Conservation (phyloP, 2,113 vertebrate genomes). For the Scortum barcoo region DNA sequence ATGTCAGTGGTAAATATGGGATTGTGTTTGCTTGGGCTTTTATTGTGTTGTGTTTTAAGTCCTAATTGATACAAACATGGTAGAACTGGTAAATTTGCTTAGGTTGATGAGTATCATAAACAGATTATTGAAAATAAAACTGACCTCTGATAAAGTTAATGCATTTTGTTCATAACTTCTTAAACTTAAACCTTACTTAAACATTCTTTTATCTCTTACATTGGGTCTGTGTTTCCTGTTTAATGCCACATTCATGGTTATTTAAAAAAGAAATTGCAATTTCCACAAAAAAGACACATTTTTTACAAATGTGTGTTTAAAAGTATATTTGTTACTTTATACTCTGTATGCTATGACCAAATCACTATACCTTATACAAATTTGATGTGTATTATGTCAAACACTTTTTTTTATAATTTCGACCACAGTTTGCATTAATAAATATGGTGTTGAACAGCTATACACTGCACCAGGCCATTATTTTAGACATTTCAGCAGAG, state of each 20-base stretch:
- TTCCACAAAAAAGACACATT: too few relatives aligned
- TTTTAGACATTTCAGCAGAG: conserved; percentile 23
- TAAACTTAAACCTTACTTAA: not conserved
- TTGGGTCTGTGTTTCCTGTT: not conserved
- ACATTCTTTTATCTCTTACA: not conserved
- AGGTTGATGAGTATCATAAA: not conserved
- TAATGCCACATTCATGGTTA: not conserved
- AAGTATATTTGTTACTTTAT: not conserved
- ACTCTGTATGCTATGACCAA: not conserved
- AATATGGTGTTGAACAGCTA: not conserved
- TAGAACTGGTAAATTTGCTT: not conserved
- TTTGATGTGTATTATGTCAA: too few relatives aligned
- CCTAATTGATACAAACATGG: not conserved
- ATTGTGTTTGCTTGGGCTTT: not conserved
- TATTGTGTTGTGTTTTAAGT: not conserved
- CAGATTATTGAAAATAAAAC: not conserved
- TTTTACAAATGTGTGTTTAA: too few relatives aligned
- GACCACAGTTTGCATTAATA: not conserved
- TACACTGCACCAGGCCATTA: not conserved
- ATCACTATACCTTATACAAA: not conserved
- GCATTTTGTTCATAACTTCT: too few relatives aligned
- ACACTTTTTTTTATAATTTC: not conserved
- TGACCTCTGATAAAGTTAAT: too few relatives aligned
- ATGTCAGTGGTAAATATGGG: conserved; percentile 7
- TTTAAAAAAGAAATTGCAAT: too few relatives aligned